These are phyloP conservation scores for Artibeus lituratus DNA, from an alignment of 2,797 vertebrate species.

Conservation along the genomic window DNA sequence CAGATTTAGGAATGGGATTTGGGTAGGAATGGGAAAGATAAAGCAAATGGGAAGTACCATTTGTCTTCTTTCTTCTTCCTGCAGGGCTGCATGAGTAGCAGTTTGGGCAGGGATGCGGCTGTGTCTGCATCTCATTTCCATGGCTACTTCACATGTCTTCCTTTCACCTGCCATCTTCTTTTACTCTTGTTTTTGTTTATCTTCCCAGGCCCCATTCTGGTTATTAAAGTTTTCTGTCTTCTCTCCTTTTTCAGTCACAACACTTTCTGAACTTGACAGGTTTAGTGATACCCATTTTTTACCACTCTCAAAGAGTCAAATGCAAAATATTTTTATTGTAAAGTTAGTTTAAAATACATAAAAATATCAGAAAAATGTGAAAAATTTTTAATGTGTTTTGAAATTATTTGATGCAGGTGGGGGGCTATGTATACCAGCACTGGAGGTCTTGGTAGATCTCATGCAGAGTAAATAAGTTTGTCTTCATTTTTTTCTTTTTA, in stretches of 20 bases:
- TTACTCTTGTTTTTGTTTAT: background rate
- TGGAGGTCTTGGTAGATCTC: background rate
- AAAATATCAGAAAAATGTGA: background rate
- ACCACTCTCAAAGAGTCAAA: background rate
- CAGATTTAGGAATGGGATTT: background rate
- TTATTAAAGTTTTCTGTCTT: background rate
- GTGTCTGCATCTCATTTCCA: background rate
- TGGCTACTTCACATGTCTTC: background rate
- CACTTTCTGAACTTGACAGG: background rate
- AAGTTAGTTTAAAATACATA: conserved; percentile 8
- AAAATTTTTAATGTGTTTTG: background rate
- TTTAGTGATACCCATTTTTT: background rate
- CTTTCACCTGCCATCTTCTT: background rate
- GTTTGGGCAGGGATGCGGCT: background rate
- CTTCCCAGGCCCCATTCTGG: background rate
- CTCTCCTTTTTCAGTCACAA: background rate
- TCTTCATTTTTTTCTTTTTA: background rate
- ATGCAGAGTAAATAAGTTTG: background rate
- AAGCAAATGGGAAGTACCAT: background rate
- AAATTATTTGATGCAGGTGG: background rate
- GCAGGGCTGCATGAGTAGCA: background rate
- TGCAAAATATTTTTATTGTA: background rate
- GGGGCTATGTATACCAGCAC: background rate
- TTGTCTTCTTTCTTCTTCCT: background rate
- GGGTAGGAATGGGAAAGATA: background rate